Evolutionary conservation across 2,888 invertebrate species (phyloP), one percentile per base, ranked within the genome.

Genomic region (Acanthoscelides obtectus): DNA sequence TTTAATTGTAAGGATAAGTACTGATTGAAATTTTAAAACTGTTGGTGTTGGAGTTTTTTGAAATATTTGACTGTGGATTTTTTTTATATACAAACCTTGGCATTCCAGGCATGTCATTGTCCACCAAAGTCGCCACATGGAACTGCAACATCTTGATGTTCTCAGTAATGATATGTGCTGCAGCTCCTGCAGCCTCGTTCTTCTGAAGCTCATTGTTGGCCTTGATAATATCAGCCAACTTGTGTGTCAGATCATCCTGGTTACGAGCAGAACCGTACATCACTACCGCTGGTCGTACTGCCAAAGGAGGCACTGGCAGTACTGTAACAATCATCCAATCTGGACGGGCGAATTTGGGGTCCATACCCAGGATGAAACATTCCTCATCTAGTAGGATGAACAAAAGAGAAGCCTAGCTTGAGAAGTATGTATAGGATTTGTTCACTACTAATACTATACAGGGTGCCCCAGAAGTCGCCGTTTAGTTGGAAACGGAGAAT

Each of bases 291-390:
- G 99, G 99, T 76, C 99, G 90, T 0, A 99, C 99, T 0, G 95
- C 92, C 22, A 99, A 86, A 2, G 99, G 99, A 0, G 99, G 98
- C 0, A 99, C 99, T 0, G 99, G 99, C 73, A 99, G 85, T 17
- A 98, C 98, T 1, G 99, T 98, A 5, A 97, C 90, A 76, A 99
- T 94, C 99, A 99, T 99, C 99, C 99, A 99, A 87, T 99, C 99
- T 5, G 99, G 99, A 69, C 99, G 90, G 0, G 99, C 96, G 85
- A 93, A 97, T 85, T 96, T 96, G 0, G 98, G 98, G 85, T 99
- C 98, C 97, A 99, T 97, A 66, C 75, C 94, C 78, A 98, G 87
- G 77, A 98, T 94, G 75, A 94, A 92, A 76, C 97, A 97, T 84
- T 99, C 99, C 84, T 99, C 99, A 86, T 99, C 99, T 84, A 80